These are phyloP conservation scores for Taxidea taxus DNA, from an alignment of 2,113 vertebrate genomes.

Conservation along the genomic window DNA sequence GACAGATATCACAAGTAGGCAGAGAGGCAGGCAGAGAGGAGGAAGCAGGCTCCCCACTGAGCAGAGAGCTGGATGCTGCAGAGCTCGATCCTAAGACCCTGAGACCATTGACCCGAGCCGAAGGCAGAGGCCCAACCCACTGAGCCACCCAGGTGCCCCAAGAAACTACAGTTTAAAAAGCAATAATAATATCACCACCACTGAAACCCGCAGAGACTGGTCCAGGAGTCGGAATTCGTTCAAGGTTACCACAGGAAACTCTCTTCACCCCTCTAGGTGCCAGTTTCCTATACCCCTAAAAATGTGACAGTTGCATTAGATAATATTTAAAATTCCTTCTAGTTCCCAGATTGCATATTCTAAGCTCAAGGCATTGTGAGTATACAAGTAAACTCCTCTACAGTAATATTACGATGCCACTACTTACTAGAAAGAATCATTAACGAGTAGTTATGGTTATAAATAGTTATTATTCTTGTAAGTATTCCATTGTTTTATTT, in stretches of 20 bases:
- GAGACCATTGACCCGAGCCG: too few relatives aligned
- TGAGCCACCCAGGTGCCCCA: too few relatives aligned
- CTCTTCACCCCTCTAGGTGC: neutral
- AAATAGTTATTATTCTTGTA: neutral
- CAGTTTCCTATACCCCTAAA: neutral
- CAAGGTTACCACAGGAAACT: neutral
- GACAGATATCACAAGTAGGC: too few relatives aligned
- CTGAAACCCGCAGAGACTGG: neutral
- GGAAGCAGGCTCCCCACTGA: too few relatives aligned
- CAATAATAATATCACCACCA: neutral
- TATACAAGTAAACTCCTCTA: neutral
- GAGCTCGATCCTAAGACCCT: too few relatives aligned
- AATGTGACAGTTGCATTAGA: neutral
- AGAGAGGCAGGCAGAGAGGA: too few relatives aligned
- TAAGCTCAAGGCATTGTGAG: neutral
- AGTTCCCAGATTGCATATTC: neutral
- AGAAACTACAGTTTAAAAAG: neutral
- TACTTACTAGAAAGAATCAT: neutral
- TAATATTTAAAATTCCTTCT: neutral
- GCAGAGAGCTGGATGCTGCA: too few relatives aligned
- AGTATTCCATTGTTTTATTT: neutral
- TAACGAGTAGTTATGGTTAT: neutral
- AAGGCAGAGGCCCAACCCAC: too few relatives aligned
- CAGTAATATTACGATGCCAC: neutral
- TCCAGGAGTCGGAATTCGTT: neutral